Conservation (phyloP, 2,113 vertebrate species). For the Manacus vitellinus region DNA sequence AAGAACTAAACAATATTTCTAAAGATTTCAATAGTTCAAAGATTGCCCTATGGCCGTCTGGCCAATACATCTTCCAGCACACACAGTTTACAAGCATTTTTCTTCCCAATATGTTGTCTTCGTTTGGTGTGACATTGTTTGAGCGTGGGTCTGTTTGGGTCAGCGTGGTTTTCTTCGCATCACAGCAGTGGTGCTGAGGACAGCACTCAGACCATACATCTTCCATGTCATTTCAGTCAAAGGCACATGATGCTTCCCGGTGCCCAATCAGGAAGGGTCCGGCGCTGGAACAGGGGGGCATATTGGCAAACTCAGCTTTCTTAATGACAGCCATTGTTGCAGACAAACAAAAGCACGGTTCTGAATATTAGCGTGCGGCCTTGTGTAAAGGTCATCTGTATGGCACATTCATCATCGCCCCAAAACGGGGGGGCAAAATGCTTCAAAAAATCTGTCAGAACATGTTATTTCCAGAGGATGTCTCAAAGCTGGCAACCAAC, state of each 20-base stretch:
- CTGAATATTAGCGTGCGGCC: constrained; percentile 79
- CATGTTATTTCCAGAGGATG: constrained; percentile 62
- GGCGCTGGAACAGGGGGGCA: constrained; percentile 73
- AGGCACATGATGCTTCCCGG: constrained; percentile 81
- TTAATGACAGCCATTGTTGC: constrained; percentile 83
- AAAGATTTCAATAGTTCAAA: constrained; percentile 87
- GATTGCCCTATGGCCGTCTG: constrained; percentile 81
- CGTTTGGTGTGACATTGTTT: constrained; percentile 85
- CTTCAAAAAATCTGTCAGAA: constrained; percentile 74
- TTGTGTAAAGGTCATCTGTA: constrained; percentile 75
- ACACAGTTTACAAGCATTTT: constrained; percentile 82
- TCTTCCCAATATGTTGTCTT: constrained; percentile 86
- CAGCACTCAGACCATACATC: constrained; percentile 83
- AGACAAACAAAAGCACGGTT: constrained; percentile 79
- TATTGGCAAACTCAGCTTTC: constrained; percentile 80
- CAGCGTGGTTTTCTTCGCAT: constrained; percentile 79
- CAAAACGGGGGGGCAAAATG: constrained; percentile 57
- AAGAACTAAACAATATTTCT: constrained; percentile 84
- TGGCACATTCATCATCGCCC: constrained; percentile 84
- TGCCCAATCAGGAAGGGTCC: constrained; percentile 80
- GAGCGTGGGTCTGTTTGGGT: constrained; percentile 80
- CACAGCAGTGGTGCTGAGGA: constrained; percentile 81
- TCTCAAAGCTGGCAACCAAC: constrained; percentile 56
- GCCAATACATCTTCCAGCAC: constrained; percentile 84
- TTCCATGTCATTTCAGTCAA: constrained; percentile 85